A percentile compares a stretch with the other conserved stretches of the same genome.
Evolutionary conservation across 2,797 vertebrate genomes (phyloP).

Genomic region (Hoplostethus atlanticus): DNA sequence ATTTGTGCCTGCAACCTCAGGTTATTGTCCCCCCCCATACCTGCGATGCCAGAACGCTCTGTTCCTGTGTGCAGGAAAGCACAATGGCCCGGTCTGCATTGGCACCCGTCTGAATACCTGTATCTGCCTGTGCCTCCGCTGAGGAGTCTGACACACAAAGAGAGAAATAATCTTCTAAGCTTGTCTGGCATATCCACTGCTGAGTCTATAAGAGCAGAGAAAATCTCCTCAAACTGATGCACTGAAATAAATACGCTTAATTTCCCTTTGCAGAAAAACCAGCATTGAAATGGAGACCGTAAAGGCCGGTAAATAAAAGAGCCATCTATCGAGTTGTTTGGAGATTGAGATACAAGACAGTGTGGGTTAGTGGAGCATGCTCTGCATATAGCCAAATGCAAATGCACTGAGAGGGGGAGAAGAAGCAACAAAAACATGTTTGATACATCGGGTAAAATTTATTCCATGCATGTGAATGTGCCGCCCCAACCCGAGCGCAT

Average conservation of each 20-base stretch:
- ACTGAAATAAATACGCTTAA: conserved; percentile 83
- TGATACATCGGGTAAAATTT: conserved; percentile 82
- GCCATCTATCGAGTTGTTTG: conserved; percentile 70
- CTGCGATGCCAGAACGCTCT: conserved; percentile 79
- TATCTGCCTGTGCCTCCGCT: conserved; percentile 75
- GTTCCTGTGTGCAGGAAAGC: conserved; percentile 66
- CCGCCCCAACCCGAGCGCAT: conserved; percentile 85
- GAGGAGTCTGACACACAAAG: conserved; percentile 80
- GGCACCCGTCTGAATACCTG: conserved; percentile 81
- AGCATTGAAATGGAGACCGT: conserved; percentile 52
- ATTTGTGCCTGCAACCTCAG: conserved; percentile 78
- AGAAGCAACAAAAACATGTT: conserved; percentile 78
- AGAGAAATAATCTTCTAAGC: conserved; percentile 85
- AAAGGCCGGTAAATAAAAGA: conserved; percentile 80
- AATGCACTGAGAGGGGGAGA: conserved; percentile 73
- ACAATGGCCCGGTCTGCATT: conserved; percentile 77
- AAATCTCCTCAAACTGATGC: conserved; percentile 83
- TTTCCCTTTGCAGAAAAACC: conserved; percentile 65
- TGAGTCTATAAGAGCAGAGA: conserved; percentile 82
- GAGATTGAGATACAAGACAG: conserved; percentile 75
- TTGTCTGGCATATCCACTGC: conserved; percentile 81
- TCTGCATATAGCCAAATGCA: conserved; percentile 74
- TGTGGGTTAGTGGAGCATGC: conserved; percentile 75
- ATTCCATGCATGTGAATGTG: conserved; percentile 83
- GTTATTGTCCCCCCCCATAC: conserved; percentile 79